Evolutionary conservation across 2,888 invertebrate species (phyloP), one percentile per base, ranked within the genome.

Genomic region (Nephrocerus scutellatus): DNA sequence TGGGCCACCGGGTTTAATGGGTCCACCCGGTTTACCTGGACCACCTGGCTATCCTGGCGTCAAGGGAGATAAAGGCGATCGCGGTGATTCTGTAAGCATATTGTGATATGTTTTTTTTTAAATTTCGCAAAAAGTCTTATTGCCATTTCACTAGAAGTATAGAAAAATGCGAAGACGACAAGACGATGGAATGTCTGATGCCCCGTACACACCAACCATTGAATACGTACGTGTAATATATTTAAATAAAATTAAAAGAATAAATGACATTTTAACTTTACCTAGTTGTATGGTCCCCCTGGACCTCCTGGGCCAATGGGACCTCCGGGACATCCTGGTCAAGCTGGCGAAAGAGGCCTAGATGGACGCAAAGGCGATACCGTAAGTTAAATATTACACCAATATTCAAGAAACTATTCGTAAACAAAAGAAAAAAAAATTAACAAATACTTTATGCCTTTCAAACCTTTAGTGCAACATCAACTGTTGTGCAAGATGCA

Each of bases 1-100:
- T 66, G 92, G 92, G 30, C 88, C 89, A 7, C 89, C 93, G 9
- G 93, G 95, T 43, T 76, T 91, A 57, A 87, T 93, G 81, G 93
- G 93, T 50, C 90, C 92, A 21, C 92, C 93, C 12, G 92, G 91
- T 15, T 66, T 84, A 49, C 82, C 82, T 7, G 83, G 83, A 38
- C 84, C 83, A 22, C 83, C 83, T 51, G 90, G 90, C 4, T 89
- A 89, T 70, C 89, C 90, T 3, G 91, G 91, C 22, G 76, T 80
- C 50, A 88, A 87, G 68, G 90, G 92, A 19, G 89, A 90, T 57
- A 90, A 88, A 62, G 90, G 92, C 22, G 89, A 90, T 63, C 88
- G 90, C 62, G 90, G 90, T 21, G 90, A 91, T 75, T 88, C 88
- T 78, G 89, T 89, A 74, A 82, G 82, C 75, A 51, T 31, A 41